Evolutionary conservation across 2,888 invertebrate species (phyloP), one percentile per base, ranked within the genome.

Genomic region (Hedya salicella): DNA sequence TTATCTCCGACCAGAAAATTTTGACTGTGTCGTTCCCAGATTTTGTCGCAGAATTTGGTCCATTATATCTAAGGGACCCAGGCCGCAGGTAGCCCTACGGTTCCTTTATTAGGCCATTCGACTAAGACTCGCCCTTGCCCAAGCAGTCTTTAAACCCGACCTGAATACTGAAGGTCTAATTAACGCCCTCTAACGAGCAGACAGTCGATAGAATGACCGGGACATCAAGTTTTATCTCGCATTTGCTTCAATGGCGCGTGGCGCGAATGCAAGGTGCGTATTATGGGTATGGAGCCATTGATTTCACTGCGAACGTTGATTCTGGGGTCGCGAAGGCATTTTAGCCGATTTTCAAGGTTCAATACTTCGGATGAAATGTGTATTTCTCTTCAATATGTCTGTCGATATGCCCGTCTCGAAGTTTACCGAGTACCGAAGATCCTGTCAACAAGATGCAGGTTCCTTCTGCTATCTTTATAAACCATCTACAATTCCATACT

Each of bases 161-260:
- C 65, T 65, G 65, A 65, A 65, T 65, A 65, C 59, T 59, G 52
- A 65, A 53, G 49, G 59, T 53, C 59, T 65, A 65, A 65, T 65
- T 65, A 65, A 53, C 65, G 46, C 59, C 57, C 44, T 64, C 52
- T 60, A 65, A 59, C 59, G 59, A 62, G 48, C 25, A 14, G 5
- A 39, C 44, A 25, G 59, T 53, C 52, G 52, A 65, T 46, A 65
- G 65, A 53, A 65, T 65, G 65, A 65, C 65, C 65, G 65, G 52
- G 46, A 40, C 52, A 46, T 46, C 48, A 56, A 65, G 39, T 65
- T 65, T 53, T 65, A 60, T 65, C 57, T 46, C 36, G 44, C 52
- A 52, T 60, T 60, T 48, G 54, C 49, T 59, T 40, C 39, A 52
- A 60, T 39, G 59, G 30, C 44, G 19, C 36, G 44, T 21, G 50